phyloP scores from a whole-genome alignment of 2,797 vertebrate species.

The Fringilla coelebs region DNA sequence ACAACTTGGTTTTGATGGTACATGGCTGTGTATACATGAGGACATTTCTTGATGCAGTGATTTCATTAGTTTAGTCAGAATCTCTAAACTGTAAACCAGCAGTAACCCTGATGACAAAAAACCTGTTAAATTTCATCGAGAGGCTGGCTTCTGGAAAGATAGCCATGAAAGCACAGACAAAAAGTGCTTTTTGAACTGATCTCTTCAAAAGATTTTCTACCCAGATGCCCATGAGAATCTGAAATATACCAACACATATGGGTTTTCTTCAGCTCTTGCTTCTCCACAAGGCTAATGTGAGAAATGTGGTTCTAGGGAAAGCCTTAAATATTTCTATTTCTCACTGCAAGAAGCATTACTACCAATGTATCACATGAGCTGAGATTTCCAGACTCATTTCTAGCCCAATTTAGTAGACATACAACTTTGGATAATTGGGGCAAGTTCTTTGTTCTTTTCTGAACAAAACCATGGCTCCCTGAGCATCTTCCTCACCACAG shows the following conservation, averaged over 20 bases:
- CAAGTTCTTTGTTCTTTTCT: neutral
- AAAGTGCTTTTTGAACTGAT: neutral
- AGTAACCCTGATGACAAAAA: neutral
- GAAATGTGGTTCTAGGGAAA: neutral
- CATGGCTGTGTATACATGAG: neutral
- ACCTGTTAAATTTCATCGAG: neutral
- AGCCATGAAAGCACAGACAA: neutral
- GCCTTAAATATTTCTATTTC: constrained; percentile 25
- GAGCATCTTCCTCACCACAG: fast-evolving
- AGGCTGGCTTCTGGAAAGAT: neutral
- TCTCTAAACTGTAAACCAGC: neutral
- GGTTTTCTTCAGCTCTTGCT: constrained; percentile 15
- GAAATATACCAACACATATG: constrained; percentile 14
- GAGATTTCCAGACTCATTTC: constrained; percentile 9
- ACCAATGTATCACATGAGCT: neutral
- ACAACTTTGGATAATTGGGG: neutral
- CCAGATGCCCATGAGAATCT: neutral
- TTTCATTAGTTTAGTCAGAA: neutral
- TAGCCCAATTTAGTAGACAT: neutral
- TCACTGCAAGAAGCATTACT: neutral
- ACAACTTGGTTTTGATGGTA: neutral
- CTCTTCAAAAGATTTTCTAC: neutral
- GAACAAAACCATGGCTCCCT: fast-evolving
- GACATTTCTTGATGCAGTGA: neutral
- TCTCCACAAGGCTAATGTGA: neutral